A percentile compares a stretch with the other conserved stretches of the same genome.
These are phyloP conservation scores for Amphimedon queenslandica DNA, from an alignment of 37 sponge, comb jelly and placozoan species.

Conservation along the genomic window DNA sequence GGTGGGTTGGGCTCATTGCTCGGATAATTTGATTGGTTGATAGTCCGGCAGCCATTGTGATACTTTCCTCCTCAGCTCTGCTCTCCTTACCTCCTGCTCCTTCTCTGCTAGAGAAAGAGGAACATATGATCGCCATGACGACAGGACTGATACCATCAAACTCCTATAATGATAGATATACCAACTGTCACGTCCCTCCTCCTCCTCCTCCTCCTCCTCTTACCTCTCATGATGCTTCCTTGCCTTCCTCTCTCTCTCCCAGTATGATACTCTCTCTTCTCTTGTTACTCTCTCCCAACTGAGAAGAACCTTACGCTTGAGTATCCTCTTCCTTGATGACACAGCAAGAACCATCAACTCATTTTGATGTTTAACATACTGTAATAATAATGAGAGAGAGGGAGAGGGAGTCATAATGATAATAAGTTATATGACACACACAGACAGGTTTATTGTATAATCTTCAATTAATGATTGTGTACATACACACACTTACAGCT, in stretches of 20 bases:
- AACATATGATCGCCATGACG: slow-evolving; percentile 42
- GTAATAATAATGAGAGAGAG: neutral
- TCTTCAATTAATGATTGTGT: no score
- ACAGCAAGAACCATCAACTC: slow-evolving; percentile 11
- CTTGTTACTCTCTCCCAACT: slow-evolving; percentile 43
- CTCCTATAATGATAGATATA: slow-evolving; percentile 27
- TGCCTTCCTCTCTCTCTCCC: slow-evolving; percentile 61
- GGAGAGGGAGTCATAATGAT: neutral
- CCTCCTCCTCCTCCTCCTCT: neutral
- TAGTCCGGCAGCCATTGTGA: slow-evolving; percentile 74
- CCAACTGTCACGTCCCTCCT: neutral
- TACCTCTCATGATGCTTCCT: neutral
- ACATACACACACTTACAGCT: no score
- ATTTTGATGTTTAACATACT: slow-evolving; percentile 22
- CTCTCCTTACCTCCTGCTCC: slow-evolving; percentile 42
- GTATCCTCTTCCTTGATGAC: neutral
- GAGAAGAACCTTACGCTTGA: slow-evolving; percentile 18
- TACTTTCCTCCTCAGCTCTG: slow-evolving; percentile 68
- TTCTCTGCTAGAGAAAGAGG: slow-evolving; percentile 61
- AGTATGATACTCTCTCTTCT: slow-evolving; percentile 22
- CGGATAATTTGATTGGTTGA: slow-evolving; percentile 15
- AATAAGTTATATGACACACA: neutral
- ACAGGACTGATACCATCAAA: slow-evolving; percentile 21
- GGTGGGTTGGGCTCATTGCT: no score
- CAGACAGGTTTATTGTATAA: no score